These are phyloP conservation scores for Cerastoderma edule DNA, from an alignment of 2,888 invertebrate species.

Conservation along the genomic window DNA sequence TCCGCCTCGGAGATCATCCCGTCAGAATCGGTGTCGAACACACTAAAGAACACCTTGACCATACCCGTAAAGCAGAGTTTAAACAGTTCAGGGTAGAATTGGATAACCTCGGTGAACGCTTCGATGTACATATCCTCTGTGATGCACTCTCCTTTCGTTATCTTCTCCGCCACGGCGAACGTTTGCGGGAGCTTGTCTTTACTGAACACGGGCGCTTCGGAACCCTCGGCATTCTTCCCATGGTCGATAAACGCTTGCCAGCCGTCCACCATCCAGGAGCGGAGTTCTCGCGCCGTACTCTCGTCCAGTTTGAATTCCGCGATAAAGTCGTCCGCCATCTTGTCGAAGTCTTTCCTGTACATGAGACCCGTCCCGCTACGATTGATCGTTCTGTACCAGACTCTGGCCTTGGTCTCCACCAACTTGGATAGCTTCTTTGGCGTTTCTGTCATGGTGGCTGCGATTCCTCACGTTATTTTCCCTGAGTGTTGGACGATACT, in stretches of 20 bases:
- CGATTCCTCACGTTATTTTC: background rate
- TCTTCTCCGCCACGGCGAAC: constrained; percentile 54
- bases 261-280: constrained; percentile 69
- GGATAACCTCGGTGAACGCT: constrained; percentile 66
- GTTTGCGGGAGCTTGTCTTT: constrained; percentile 56
- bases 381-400: constrained; percentile 72
- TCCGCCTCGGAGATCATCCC: constrained; percentile 63
- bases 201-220: constrained; percentile 17
- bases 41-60: constrained; percentile 68
- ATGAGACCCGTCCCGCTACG: constrained; percentile 68
- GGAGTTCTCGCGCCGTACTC: constrained; percentile 56
- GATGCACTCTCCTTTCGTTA: constrained; percentile 60
- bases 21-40: constrained; percentile 70
- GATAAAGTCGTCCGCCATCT: constrained; percentile 66
- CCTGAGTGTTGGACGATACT: background rate
- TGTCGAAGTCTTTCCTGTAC: constrained; percentile 60
- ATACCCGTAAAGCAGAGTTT: constrained; percentile 61
- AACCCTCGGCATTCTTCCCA: constrained; percentile 37
- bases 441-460: background rate
- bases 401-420: constrained; percentile 62
- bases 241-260: constrained; percentile 62
- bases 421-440: constrained; percentile 33
- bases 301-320: constrained; percentile 63
- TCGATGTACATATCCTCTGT: constrained; percentile 68
- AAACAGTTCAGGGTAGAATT: constrained; percentile 59